phyloP scores from a whole-genome alignment of 2,113 vertebrate genomes.

The Lanius ludovicianus region DNA sequence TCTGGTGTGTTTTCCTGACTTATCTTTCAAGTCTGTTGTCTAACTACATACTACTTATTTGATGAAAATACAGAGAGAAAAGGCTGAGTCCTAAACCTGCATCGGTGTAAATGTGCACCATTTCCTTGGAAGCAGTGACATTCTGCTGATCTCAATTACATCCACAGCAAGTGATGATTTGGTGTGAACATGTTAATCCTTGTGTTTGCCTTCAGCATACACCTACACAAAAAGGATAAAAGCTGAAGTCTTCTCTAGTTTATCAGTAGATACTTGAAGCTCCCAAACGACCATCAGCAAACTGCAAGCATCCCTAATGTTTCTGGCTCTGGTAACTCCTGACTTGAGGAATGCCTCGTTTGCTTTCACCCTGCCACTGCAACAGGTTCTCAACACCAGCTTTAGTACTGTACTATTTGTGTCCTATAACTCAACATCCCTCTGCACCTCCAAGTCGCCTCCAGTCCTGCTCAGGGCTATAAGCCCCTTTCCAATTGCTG shows the following conservation, averaged over 20 bases:
- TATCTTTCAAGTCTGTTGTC: not conserved
- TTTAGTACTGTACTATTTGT: not conserved
- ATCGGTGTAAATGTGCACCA: not conserved
- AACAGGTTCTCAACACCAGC: not conserved
- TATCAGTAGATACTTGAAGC: not conserved
- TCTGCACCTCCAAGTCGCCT: not conserved
- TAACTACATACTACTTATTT: not conserved
- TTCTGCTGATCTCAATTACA: not conserved
- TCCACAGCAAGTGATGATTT: not conserved
- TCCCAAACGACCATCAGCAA: not conserved
- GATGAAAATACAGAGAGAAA: not conserved
- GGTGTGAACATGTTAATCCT: fast-evolving
- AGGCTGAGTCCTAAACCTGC: not conserved
- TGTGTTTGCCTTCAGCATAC: not conserved
- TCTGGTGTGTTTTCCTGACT: not conserved
- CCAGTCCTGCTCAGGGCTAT: not conserved
- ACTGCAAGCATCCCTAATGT: not conserved
- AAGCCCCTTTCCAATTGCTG: not conserved
- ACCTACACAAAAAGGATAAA: not conserved
- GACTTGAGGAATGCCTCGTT: not conserved
- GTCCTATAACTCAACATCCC: not conserved
- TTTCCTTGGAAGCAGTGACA: not conserved
- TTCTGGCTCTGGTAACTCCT: not conserved
- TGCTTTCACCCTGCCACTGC: not conserved
- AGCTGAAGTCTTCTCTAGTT: not conserved